phyloP scores from a whole-genome alignment of 2,888 invertebrate genomes.

The Schrankia costaestrigalis region DNA sequence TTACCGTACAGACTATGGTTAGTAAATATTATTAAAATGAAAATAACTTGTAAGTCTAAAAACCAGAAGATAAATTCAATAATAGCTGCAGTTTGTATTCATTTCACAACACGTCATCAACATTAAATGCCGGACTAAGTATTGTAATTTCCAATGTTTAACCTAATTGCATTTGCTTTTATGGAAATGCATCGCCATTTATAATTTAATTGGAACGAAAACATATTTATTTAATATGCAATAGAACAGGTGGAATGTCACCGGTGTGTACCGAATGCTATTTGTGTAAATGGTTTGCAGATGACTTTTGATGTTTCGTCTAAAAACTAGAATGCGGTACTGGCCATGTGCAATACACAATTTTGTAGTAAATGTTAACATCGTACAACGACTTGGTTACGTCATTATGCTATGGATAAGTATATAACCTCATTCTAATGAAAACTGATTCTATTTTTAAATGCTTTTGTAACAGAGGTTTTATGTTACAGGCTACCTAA shows the following conservation, averaged over 20 bases:
- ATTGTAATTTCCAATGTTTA: no score
- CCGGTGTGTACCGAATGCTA: constrained; percentile 37
- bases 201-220: constrained; percentile 19
- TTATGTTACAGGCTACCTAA: no score
- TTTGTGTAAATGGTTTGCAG: constrained; percentile 34
- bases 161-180: no score
- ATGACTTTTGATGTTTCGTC: constrained; percentile 23
- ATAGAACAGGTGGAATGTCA: constrained; percentile 45
- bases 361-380: constrained; percentile 23
- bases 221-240: constrained; percentile 32
- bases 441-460: no score
- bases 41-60: no score
- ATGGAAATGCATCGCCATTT: constrained; percentile 11
- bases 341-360: constrained; percentile 16
- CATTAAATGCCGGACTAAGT: not conserved
- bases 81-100: no score
- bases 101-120: not conserved
- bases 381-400: constrained; percentile 7
- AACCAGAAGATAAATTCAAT: no score
- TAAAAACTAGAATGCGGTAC: constrained; percentile 23
- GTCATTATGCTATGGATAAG: not conserved
- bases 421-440: no score
- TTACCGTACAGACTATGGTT: no score
- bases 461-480: no score
- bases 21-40: no score